Evolutionary conservation across 2,888 invertebrate species (phyloP).

Genomic region (Tiphia femorata): DNA sequence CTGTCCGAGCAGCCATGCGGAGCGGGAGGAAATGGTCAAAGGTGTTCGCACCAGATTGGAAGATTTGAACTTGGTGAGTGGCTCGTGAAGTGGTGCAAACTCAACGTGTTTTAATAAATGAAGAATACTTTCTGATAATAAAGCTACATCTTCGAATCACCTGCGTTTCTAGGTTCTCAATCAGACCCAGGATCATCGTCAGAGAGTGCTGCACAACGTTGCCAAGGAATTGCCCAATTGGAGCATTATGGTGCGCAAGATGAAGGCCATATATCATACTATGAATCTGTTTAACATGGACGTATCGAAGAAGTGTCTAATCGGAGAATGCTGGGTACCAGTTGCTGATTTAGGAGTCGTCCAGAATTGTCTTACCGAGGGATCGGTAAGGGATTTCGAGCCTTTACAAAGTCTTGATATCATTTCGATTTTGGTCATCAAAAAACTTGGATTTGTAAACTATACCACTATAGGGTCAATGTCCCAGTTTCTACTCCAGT

Average conservation of each 20-base stretch:
- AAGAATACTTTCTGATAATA: no score
- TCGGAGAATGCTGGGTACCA: constrained; percentile 86
- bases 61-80: constrained; percentile 82
- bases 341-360: constrained; percentile 90
- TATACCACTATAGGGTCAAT: no score
- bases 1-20: constrained; percentile 87
- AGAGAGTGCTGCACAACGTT: constrained; percentile 85
- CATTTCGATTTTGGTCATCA: not conserved
- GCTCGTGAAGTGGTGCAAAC: not conserved
- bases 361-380: constrained; percentile 83
- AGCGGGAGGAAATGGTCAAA: constrained; percentile 90
- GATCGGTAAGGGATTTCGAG: constrained; percentile 86
- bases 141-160: not conserved
- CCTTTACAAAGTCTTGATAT: no score
- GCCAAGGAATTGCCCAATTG: constrained; percentile 90
- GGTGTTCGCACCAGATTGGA: constrained; percentile 91
- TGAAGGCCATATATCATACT: constrained; percentile 95
- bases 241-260: constrained; percentile 88
- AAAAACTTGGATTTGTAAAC: no score
- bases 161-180: constrained; percentile 77
- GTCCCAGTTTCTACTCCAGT: no score
- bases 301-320: constrained; percentile 98
- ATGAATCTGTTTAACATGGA: constrained; percentile 96
- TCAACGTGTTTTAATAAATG: not conserved
- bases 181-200: constrained; percentile 90